Percentiles rank a stretch among this genome's conserved stretches.
Evolutionary conservation across 1,140 invertebrate species (phyloP).

Genomic region (Nebria ingens): DNA sequence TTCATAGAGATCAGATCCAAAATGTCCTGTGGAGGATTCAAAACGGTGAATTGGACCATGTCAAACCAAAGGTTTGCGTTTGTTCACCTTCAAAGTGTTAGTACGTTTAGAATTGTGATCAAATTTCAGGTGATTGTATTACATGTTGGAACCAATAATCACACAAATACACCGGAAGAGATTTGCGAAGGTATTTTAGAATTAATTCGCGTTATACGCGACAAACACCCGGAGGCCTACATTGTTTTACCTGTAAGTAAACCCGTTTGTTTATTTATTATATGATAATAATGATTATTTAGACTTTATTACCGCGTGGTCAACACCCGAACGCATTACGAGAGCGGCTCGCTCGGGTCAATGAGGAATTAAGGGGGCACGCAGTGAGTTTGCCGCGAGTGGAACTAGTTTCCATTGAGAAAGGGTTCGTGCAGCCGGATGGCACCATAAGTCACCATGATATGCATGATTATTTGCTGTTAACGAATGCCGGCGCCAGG

Average conservation of each 20-base stretch:
- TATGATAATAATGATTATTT: slow-evolving; percentile 23
- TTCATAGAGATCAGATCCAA: slow-evolving; percentile 76
- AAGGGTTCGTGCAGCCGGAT: slow-evolving; percentile 63
- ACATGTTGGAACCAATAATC: slow-evolving; percentile 79
- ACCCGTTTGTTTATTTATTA: neutral
- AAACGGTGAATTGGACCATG: slow-evolving; percentile 79
- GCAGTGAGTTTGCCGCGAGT: slow-evolving; percentile 47
- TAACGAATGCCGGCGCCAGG: slow-evolving; percentile 69
- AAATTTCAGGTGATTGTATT: slow-evolving; percentile 66
- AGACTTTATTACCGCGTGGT: slow-evolving; percentile 75
- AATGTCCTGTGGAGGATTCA: slow-evolving; percentile 80
- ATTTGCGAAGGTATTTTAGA: slow-evolving; percentile 69
- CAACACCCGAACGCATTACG: slow-evolving; percentile 68
- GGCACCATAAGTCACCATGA: slow-evolving; percentile 75
- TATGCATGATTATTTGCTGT: slow-evolving; percentile 81
- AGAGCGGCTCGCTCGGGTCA: slow-evolving; percentile 63
- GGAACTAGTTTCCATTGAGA: slow-evolving; percentile 62
- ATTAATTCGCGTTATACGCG: slow-evolving; percentile 59
- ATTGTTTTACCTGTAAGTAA: slow-evolving; percentile 71
- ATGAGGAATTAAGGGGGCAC: slow-evolving; percentile 54
- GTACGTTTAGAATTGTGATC: slow-evolving; percentile 1
- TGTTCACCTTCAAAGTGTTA: neutral
- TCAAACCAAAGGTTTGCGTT: slow-evolving; percentile 65
- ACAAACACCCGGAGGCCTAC: slow-evolving; percentile 65
- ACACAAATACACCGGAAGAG: slow-evolving; percentile 62